A percentile compares a stretch with the other conserved stretches of the same genome.
Conservation (phyloP, 2,888 invertebrate genomes). For the Cosmorhoe ocellata region DNA sequence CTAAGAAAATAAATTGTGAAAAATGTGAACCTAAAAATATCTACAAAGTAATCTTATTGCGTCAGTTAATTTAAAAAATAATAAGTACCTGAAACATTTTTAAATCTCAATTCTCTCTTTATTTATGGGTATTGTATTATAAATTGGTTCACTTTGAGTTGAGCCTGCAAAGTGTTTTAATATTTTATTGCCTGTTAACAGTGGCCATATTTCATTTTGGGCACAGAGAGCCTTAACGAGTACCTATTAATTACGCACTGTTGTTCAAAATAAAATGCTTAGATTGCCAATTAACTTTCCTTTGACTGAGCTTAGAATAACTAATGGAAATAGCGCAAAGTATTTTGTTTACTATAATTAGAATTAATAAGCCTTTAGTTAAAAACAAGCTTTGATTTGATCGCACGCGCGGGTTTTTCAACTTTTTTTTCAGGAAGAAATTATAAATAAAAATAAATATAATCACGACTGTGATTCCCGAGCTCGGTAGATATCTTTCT, state of each 20-base stretch:
- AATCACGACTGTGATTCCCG: too few relatives aligned
- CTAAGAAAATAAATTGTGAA: too few relatives aligned
- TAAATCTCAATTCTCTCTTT: conserved; percentile 6
- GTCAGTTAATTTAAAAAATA: not conserved
- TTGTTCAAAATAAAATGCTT: conserved; percentile 34
- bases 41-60: too few relatives aligned
- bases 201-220: conserved; percentile 33
- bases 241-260: conserved; percentile 30
- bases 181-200: conserved; percentile 35
- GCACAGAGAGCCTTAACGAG: conserved; percentile 29
- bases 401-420: too few relatives aligned
- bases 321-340: conserved; percentile 14
- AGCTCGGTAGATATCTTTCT: too few relatives aligned
- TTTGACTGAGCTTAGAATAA: conserved; percentile 26
- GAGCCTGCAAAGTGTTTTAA: conserved; percentile 32
- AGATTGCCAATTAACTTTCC: conserved; percentile 35
- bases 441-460: too few relatives aligned
- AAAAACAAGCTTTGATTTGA: too few relatives aligned
- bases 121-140: conserved; percentile 25
- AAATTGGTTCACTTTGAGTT: conserved; percentile 26
- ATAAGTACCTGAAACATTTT: not conserved
- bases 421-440: too few relatives aligned
- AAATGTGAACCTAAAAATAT: too few relatives aligned
- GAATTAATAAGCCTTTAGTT: too few relatives aligned
- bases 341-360: too few relatives aligned